Conservation (phyloP, 2,797 vertebrate genomes). For the Cuculus canorus region DNA sequence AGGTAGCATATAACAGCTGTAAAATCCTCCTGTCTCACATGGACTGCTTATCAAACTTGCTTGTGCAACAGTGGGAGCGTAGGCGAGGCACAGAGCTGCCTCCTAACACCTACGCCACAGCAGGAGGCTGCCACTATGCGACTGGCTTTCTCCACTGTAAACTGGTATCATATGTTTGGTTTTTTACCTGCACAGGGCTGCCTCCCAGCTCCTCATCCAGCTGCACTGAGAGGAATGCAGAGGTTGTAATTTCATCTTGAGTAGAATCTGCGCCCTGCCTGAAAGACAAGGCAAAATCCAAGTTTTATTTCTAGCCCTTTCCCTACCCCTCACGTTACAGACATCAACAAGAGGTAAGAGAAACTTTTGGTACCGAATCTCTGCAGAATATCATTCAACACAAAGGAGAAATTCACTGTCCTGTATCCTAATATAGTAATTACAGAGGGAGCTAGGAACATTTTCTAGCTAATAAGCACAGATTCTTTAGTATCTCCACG, state of each 20-base stretch:
- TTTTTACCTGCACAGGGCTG: constrained; percentile 90
- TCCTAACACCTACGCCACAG: accelerated
- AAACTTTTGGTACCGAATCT: background rate
- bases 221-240: constrained; percentile 88
- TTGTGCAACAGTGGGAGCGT: accelerated
- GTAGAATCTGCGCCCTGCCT: constrained; percentile 93
- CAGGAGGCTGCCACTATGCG: background rate
- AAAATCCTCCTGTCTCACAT: background rate
- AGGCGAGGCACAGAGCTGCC: background rate
- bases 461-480: background rate
- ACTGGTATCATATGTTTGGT: too few species aligned
- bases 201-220: constrained; percentile 95
- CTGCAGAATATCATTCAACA: background rate
- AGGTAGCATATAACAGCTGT: background rate
- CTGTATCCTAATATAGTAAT: background rate
- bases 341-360: background rate
- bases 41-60: background rate
- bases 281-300: background rate
- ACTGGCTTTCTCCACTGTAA: background rate
- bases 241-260: constrained; percentile 90
- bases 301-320: background rate
- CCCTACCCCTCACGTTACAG: background rate
- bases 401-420: background rate
- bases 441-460: background rate
- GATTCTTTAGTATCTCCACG: background rate